Percentiles rank a stretch among this genome's conserved stretches.
Conservation (phyloP, 1,140 invertebrate species). For the Doryteuthis pealeii region DNA sequence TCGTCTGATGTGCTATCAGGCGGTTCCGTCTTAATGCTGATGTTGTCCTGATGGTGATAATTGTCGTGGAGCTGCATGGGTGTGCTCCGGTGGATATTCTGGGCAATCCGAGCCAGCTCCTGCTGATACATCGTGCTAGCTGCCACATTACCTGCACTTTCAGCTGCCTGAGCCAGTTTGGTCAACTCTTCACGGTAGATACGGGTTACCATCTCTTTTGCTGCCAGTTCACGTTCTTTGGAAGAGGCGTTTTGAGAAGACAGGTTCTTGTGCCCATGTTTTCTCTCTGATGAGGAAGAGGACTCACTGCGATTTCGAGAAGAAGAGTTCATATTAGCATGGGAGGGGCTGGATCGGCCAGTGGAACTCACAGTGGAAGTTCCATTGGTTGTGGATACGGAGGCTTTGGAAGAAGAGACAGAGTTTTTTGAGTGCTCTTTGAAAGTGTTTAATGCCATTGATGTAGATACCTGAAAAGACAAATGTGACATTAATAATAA, state of each 20-base stretch:
- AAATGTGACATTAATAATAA: too few species aligned
- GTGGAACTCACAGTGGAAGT: slow-evolving; percentile 6
- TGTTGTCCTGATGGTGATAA: slow-evolving; percentile 27
- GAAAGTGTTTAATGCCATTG: background rate
- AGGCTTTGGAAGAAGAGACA: slow-evolving; percentile 4
- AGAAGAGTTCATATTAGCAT: slow-evolving; percentile 2
- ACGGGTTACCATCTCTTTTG: slow-evolving; percentile 93
- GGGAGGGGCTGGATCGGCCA: slow-evolving; percentile 15
- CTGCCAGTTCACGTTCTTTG: slow-evolving; percentile 30
- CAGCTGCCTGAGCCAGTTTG: slow-evolving; percentile 72
- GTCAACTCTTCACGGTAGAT: slow-evolving; percentile 96
- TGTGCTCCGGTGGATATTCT: slow-evolving; percentile 22
- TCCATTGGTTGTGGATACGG: background rate
- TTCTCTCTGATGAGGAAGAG: slow-evolving; percentile 5
- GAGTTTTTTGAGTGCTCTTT: slow-evolving; percentile 4
- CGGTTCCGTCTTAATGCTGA: slow-evolving; percentile 43
- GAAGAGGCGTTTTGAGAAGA: slow-evolving; percentile 12
- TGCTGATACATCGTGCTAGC: slow-evolving; percentile 74
- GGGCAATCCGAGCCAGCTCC: slow-evolving; percentile 48
- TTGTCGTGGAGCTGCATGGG: slow-evolving; percentile 32
- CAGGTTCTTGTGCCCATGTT: background rate
- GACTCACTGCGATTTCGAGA: slow-evolving; percentile 13
- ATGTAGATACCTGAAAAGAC: background rate
- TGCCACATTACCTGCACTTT: slow-evolving; percentile 66
- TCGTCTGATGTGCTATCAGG: slow-evolving; percentile 46